Conservation (phyloP, 1,140 invertebrate species). For the Eciton burchellii region DNA sequence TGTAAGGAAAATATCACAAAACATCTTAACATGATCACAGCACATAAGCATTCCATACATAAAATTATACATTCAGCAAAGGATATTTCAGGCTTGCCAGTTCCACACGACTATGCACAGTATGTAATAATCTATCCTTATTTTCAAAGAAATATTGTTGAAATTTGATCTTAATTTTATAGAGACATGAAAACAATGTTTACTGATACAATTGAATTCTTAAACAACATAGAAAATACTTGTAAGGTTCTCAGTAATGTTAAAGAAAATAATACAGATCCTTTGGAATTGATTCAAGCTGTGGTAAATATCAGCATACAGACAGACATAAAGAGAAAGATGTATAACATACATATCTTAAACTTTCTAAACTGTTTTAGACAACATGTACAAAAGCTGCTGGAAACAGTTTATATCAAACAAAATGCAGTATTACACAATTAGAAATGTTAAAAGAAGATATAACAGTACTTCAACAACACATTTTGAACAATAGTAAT, state of each 20-base stretch:
- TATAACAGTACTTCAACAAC: slow-evolving; percentile 52
- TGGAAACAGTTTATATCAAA: slow-evolving; percentile 66
- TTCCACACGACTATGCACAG: slow-evolving; percentile 71
- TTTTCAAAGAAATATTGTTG: not conserved
- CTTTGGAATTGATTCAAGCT: slow-evolving; percentile 48
- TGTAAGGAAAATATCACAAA: slow-evolving; percentile 68
- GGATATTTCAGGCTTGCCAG: slow-evolving; percentile 66
- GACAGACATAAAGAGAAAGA: not conserved
- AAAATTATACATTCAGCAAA: slow-evolving; percentile 69
- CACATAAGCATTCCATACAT: slow-evolving; percentile 69
- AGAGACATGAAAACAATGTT: slow-evolving; percentile 70
- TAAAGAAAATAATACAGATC: slow-evolving; percentile 51
- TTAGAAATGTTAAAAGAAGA: slow-evolving; percentile 68
- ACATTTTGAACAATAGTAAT: slow-evolving; percentile 32
- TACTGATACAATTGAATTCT: slow-evolving; percentile 63
- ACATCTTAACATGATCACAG: slow-evolving; percentile 64
- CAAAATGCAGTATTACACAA: slow-evolving; percentile 61
- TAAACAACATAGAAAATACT: slow-evolving; percentile 63
- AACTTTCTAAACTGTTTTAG: slow-evolving; percentile 59
- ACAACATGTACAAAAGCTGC: slow-evolving; percentile 47
- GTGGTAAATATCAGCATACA: slow-evolving; percentile 66
- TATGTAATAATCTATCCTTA: slow-evolving; percentile 40
- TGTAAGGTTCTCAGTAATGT: slow-evolving; percentile 33
- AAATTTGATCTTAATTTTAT: slow-evolving; percentile 28
- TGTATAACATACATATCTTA: not conserved